Base-by-base conservation (phyloP, 1,140 invertebrate genomes). In the Drosophila grimshawi region DNA sequence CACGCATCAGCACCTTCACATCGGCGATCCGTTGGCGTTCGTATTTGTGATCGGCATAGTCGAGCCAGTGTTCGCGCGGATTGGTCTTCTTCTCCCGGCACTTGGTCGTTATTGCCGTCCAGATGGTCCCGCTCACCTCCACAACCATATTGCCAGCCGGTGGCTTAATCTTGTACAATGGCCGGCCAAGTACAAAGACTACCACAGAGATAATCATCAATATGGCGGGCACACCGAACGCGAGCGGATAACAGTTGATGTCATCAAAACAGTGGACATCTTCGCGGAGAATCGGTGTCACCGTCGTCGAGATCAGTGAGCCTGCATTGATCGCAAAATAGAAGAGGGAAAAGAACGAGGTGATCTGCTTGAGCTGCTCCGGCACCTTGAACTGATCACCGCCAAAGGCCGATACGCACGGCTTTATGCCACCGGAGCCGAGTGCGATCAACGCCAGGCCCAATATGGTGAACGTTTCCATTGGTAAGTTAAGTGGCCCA, bases 351-450 rank as follows among this genome's bases (percentile, higher is more conserved):
- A 99, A 99, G 93, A 98, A 99, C 66, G 95, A 95, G 0, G 95
- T 94, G 33, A 98, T 93, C 85, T 98, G 95, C 79, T 93, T 94
- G 81, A 95, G 95, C 93, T 96, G 97, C 86, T 96, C 95, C 1
- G 97, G 97, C 35, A 97, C 77, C 70, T 95, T 93, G 93, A 98
- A 98, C 93, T 99, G 99, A 93, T 99, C 98, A 1, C 98, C 99
- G 27, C 99, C 99, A 93, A 99, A 99, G 0, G 98, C 97, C 0
- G 97, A 95, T 0, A 99, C 98, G 92, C 98, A 99, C 0, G 99
- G 98, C 92, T 99, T 99, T 86, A 99, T 99, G 0, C 98, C 98
- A 1, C 98, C 99, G 0, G 97, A 98, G 1, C 98, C 98, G 6
- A 98, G 67, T 2, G 97, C 97, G 73, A 99, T 97, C 6, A 98